A percentile compares a stretch with the other conserved stretches of the same genome.
Evolutionary conservation across 2,113 vertebrate genomes (phyloP).

Genomic region (Syrrhaptes paradoxus): DNA sequence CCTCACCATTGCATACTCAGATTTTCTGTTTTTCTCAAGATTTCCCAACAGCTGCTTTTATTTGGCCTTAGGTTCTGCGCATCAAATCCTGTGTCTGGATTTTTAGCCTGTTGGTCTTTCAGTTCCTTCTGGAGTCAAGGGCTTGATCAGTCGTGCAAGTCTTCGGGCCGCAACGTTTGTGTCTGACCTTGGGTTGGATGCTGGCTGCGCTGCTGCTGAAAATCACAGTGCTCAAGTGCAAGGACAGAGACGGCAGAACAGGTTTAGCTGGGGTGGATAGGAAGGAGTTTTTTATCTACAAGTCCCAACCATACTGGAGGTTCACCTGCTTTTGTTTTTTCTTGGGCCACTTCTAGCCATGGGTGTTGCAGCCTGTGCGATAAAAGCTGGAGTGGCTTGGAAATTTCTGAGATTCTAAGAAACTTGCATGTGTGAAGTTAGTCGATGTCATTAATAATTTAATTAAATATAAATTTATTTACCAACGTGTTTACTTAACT

Average conservation of each 20-base stretch:
- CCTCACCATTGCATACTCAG: not conserved
- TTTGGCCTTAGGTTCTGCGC: not conserved
- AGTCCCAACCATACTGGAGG: not conserved
- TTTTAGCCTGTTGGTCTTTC: not conserved
- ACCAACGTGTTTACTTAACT: not conserved
- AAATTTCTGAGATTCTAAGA: not conserved
- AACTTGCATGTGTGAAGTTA: not conserved
- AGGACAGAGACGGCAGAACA: not conserved
- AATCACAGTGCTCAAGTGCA: not conserved
- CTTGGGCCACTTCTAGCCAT: not conserved
- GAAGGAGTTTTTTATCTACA: rapidly evolving
- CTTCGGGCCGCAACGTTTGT: rapidly evolving
- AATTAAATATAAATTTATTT: not conserved
- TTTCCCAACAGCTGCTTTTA: not conserved
- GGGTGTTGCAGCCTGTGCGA: not conserved
- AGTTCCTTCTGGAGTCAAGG: not conserved
- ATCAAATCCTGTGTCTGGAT: not conserved
- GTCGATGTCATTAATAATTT: not conserved
- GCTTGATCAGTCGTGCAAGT: rapidly evolving
- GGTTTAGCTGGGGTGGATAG: too few species aligned
- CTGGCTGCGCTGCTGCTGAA: not conserved
- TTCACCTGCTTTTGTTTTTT: not conserved
- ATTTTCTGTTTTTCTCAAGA: not conserved
- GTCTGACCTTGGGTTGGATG: not conserved
- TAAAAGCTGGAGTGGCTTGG: not conserved